Evolutionary conservation across 2,888 invertebrate species (phyloP).

Genomic region (Agriotes lineatus): DNA sequence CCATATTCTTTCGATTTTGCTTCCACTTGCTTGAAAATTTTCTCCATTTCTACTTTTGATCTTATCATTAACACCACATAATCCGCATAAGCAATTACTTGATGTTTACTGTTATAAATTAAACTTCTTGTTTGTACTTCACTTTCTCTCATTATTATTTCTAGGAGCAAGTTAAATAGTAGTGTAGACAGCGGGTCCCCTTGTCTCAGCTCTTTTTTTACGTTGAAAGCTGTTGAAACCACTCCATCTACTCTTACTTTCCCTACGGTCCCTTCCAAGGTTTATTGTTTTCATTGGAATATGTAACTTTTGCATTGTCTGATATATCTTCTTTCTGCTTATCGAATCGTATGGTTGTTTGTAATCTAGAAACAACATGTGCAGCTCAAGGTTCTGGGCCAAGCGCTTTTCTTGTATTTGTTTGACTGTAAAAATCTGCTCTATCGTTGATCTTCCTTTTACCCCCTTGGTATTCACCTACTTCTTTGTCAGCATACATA

Average conservation of each 20-base stretch:
- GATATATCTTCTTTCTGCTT: neutral
- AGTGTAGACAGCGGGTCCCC: neutral
- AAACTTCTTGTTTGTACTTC: neutral
- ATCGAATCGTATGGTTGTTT: neutral
- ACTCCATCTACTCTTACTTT: no score
- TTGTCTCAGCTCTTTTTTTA: neutral
- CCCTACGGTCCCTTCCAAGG: no score
- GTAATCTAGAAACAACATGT: neutral
- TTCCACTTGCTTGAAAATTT: no score
- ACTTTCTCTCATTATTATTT: neutral
- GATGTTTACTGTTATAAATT: neutral
- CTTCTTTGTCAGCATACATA: no score
- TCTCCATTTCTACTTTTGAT: no score
- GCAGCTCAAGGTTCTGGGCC: neutral
- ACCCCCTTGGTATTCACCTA: no score
- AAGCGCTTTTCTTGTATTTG: neutral
- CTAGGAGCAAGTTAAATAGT: neutral
- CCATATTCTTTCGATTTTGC: no score
- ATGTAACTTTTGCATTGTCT: neutral
- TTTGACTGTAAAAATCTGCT: neutral
- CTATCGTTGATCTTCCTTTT: neutral
- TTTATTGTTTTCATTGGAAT: no score
- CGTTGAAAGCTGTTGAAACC: neutral
- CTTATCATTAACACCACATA: no score
- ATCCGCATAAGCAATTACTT: no score